Base-by-base conservation (phyloP, 2,113 vertebrate species). In the Saccopteryx bilineata region DNA sequence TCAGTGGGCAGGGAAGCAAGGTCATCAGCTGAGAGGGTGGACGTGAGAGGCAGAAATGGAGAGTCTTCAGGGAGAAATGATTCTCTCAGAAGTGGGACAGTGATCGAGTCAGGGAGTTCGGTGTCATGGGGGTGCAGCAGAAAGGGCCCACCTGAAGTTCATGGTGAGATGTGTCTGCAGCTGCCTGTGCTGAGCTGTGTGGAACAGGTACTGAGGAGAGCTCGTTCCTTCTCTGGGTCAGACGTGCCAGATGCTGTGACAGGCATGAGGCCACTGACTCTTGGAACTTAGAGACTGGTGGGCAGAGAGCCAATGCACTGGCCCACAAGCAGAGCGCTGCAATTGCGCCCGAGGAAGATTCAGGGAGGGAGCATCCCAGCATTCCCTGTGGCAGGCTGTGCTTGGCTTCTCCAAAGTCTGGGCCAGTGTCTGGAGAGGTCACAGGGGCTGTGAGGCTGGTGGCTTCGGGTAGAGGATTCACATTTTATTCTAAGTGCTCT, bases 391-490 rank as follows among this genome's bases (percentile, higher is more conserved):
- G 12, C 52, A 19, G 69, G 56, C 50, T 21, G 66, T 74, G 10
- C 7, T 0, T 39, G 33, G 28, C 11, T 15, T 81, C 78, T 93
- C 85, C 50, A 28, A 18, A 31, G n/a, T 31, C 54, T 0, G 15
- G 48, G 18, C 9, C 9, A 1, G 5, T 2, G 24, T 69, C 46
- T n/a, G 28, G 28, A 85, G 76, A 56, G 63, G 58, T 3, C 54
- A 4, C 1, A 12, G 14, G 19, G 68, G 13, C 26, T 33, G 21
- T 3, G 15, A 60, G 48, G 48, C 48, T 60, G 23, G 26, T 69
- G 63, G 85, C 33, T 92, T 65, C 33, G 26, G 75, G 87, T 75
- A 33, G 80, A 80, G 75, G n/a, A 65, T 79, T 84, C 48, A 48
- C 28, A 58, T 68, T 81, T 65, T 72, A 60, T 88, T 88, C 75